Conservation (phyloP, 2,888 invertebrate genomes). For the Elegia similella region DNA sequence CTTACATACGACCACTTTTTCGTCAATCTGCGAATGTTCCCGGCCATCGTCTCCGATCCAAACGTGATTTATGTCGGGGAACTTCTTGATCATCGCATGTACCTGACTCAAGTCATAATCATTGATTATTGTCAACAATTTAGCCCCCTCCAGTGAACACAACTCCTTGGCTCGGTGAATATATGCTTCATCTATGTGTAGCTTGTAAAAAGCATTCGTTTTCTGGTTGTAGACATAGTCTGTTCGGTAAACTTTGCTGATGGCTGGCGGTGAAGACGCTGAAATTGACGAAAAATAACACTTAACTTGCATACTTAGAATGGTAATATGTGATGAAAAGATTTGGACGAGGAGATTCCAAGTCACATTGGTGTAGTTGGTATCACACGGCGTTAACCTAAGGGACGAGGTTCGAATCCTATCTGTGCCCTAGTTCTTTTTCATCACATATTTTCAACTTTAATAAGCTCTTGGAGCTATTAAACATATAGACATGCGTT, state of each 20-base stretch:
- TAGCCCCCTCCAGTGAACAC: conserved; percentile 39
- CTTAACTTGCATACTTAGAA: no score
- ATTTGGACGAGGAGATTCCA: no score
- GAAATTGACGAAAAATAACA: neutral
- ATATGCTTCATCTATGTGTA: conserved; percentile 34
- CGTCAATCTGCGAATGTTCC: neutral
- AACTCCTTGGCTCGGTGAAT: conserved; percentile 17
- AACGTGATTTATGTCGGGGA: conserved; percentile 40
- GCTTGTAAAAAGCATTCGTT: conserved; percentile 45
- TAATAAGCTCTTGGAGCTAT: no score
- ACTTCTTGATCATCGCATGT: conserved; percentile 42
- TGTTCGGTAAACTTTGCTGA: conserved; percentile 28
- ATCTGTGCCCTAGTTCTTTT: no score
- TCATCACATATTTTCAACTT: no score
- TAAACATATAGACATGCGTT: no score
- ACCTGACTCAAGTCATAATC: conserved; percentile 33
- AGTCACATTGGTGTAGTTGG: no score
- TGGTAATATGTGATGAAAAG: no score
- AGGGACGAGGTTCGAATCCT: no score
- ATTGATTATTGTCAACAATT: conserved; percentile 32
- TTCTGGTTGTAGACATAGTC: conserved; percentile 42
- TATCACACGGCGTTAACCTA: no score
- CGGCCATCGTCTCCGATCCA: conserved; percentile 35
- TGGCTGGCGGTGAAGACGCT: neutral
- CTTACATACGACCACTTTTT: neutral